Base-by-base conservation (phyloP, 1,140 invertebrate genomes). In the Mercenaria mercenaria region DNA sequence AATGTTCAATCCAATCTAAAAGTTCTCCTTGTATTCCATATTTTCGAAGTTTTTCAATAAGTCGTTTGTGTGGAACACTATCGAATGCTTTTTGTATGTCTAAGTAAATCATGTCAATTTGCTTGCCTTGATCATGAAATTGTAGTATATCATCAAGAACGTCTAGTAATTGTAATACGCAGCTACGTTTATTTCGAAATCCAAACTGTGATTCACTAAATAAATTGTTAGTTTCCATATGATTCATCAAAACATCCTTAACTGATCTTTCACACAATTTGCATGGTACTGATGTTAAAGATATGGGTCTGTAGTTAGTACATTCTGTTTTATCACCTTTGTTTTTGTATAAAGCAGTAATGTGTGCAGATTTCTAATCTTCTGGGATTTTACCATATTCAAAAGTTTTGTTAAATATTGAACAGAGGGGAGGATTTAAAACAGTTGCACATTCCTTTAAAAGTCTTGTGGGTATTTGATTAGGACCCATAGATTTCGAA, bases 51-150 rank as follows among this genome's bases (percentile, higher is more conserved):
- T 82, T 61, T 32, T 26, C 8, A 32, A 82, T 11, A 47, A 82
- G 32, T 29, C 52, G 29, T n/a, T 26, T 61, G 34, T 82, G 80
- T 15, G 26, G 32, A 79, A 79, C 29, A 50, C 1, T 15, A 56
- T 64, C 80, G 26, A 82, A 61, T 6, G 80, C 56, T 15, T 82
- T 82, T 23, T 37, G 4, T 23, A 61, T 61, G n/a, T 82, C 80
- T 11, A 79, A n/a, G 34, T 52, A 79, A 1, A 79, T 56, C 0
- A 15, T 32, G 26, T 79, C 18, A 43, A 32, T 56, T 20, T 79
- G 43, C 18, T 8, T 52, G 10, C 29, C 2, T 3, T 18, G 2
- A n/a, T 56, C 52, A 23, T 3, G 4, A 23, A 15, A 4, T n/a
- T 23, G 2, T 56, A n/a, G 3, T 3, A 15, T 18, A 32, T 79